Evolutionary conservation across 2,113 vertebrate species (phyloP).

Genomic region (Dryoscopus gambensis): DNA sequence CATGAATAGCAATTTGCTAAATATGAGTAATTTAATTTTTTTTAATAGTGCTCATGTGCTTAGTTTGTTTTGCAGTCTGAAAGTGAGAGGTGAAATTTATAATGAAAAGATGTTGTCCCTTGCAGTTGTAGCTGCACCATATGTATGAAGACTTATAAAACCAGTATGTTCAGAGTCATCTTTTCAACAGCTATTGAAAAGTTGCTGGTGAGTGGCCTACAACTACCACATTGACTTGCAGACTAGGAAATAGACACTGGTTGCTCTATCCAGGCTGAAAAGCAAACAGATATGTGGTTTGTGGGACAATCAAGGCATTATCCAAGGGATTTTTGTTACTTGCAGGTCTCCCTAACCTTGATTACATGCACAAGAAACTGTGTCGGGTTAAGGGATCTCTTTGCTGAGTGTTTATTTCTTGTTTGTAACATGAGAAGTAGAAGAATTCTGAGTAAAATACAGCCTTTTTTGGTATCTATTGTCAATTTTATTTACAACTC

Average conservation of each 20-base stretch:
- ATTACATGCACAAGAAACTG: neutral
- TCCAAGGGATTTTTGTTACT: neutral
- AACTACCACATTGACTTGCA: neutral
- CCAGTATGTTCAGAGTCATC: too few species aligned
- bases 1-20: neutral
- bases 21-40: neutral
- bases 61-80: neutral
- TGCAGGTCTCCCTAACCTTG: neutral
- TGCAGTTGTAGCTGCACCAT: neutral
- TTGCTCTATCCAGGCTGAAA: neutral
- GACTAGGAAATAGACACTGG: neutral
- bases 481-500: neutral
- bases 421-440: neutral
- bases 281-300: rapidly evolving
- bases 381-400: neutral
- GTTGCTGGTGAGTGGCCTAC: neutral
- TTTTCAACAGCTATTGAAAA: neutral
- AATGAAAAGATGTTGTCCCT: neutral
- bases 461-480: neutral
- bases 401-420: neutral
- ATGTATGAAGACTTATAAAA: neutral
- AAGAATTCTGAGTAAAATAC: neutral
- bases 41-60: neutral
- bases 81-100: neutral
- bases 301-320: neutral